Evolutionary conservation across 2,888 invertebrate genomes (phyloP).

Genomic region (Atherix ibis): DNA sequence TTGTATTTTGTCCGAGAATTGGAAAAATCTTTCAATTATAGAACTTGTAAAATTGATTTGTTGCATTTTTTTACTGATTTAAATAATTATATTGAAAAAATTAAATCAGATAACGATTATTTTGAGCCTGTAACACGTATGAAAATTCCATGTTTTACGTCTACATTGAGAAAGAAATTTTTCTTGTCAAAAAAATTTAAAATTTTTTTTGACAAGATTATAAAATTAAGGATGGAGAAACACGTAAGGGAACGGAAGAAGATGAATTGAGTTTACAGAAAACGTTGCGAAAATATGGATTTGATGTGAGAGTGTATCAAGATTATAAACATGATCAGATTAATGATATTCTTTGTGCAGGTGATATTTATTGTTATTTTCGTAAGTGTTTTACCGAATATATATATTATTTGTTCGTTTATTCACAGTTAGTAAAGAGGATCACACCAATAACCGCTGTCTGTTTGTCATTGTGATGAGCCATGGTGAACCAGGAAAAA

Average conservation of each 20-base stretch:
- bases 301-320: constrained; percentile 31
- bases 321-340: constrained; percentile 35
- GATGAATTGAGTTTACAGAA: constrained; percentile 37
- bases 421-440: constrained; percentile 31
- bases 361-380: too few relatives aligned
- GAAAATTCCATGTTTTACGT: constrained; percentile 50
- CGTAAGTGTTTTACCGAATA: not conserved
- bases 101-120: too few relatives aligned
- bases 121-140: constrained; percentile 41
- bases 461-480: constrained; percentile 45
- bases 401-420: too few relatives aligned
- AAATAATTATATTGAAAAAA: too few relatives aligned
- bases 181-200: constrained; percentile 34
- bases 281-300: constrained; percentile 32
- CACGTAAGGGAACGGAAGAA: constrained; percentile 38
- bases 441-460: constrained; percentile 44
- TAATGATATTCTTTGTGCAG: constrained; percentile 25
- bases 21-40: too few relatives aligned
- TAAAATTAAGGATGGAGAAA: constrained; percentile 31
- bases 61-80: too few relatives aligned
- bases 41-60: too few relatives aligned
- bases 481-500: constrained; percentile 44
- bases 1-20: too few relatives aligned
- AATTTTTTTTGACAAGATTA: too few relatives aligned
- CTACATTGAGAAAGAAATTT: constrained; percentile 46